Conservation (phyloP, 1,140 invertebrate species). For the Macrobrachium nipponense region DNA sequence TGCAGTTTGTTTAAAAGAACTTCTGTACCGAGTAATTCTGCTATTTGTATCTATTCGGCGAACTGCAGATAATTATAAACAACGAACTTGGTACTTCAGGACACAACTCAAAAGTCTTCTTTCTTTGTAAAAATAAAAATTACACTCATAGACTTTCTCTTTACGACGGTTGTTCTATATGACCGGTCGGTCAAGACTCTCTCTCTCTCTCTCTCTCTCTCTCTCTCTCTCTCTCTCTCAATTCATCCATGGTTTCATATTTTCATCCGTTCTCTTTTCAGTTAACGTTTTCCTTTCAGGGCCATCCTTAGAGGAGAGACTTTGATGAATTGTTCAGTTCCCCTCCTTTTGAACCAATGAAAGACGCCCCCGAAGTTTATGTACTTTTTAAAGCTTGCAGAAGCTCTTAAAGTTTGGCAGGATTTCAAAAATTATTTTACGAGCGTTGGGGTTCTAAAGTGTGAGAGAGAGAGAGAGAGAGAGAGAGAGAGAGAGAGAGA, state of each 20-base stretch:
- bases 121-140: no score
- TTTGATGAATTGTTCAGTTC: constrained; percentile 10
- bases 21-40: no score
- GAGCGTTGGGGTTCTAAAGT: not conserved
- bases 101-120: no score
- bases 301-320: not conserved
- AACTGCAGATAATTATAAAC: not conserved
- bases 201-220: constrained; percentile 35
- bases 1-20: no score
- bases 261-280: not conserved
- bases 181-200: not conserved
- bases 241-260: not conserved
- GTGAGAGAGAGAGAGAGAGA: not conserved
- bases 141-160: no score
- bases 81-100: no score
- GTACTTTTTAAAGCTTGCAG: not conserved
- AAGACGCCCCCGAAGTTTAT: not conserved
- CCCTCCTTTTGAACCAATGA: not conserved
- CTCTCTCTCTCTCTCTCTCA: constrained; percentile 28
- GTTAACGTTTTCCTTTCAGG: not conserved
- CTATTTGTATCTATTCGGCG: not conserved
- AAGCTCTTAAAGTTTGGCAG: constrained; percentile 22
- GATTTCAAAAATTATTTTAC: constrained; percentile 14
- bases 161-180: not conserved
- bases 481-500: constrained; percentile 2